Conservation (phyloP, 1,140 invertebrate species). For the Scaptomyza hsui region DNA sequence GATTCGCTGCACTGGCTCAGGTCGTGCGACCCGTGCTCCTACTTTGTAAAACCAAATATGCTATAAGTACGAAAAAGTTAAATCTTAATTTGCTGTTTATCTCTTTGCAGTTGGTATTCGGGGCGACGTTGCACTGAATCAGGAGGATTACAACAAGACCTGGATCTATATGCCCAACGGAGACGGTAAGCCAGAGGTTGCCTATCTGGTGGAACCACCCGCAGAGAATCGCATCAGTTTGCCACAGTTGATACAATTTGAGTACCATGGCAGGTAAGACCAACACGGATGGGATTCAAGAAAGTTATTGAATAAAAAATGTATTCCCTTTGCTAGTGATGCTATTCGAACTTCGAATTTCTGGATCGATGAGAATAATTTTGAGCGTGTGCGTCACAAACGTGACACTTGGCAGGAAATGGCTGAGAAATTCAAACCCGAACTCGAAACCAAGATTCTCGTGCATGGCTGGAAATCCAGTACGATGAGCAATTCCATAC, state of each 20-base stretch:
- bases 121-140: slow-evolving; percentile 66
- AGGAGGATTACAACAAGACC: slow-evolving; percentile 85
- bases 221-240: slow-evolving; percentile 60
- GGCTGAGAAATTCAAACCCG: slow-evolving; percentile 70
- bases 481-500: slow-evolving; percentile 73
- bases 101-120: slow-evolving; percentile 64
- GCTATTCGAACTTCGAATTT: slow-evolving; percentile 52
- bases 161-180: slow-evolving; percentile 89
- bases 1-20: slow-evolving; percentile 71
- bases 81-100: not conserved
- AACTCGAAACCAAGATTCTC: slow-evolving; percentile 63
- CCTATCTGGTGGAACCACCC: slow-evolving; percentile 82
- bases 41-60: slow-evolving; percentile 53
- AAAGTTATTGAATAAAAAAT: not conserved
- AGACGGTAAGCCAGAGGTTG: slow-evolving; percentile 86
- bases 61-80: not conserved
- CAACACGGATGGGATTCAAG: no score
- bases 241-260: slow-evolving; percentile 79
- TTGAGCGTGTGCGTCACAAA: slow-evolving; percentile 73
- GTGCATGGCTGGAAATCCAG: slow-evolving; percentile 77
- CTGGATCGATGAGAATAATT: slow-evolving; percentile 69
- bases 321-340: slow-evolving; percentile 22
- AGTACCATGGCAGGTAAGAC: slow-evolving; percentile 78
- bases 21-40: slow-evolving; percentile 70
- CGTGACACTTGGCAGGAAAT: slow-evolving; percentile 81